These are phyloP conservation scores for Argyrosomus japonicus DNA, from an alignment of 2,113 vertebrate genomes.

Conservation along the genomic window DNA sequence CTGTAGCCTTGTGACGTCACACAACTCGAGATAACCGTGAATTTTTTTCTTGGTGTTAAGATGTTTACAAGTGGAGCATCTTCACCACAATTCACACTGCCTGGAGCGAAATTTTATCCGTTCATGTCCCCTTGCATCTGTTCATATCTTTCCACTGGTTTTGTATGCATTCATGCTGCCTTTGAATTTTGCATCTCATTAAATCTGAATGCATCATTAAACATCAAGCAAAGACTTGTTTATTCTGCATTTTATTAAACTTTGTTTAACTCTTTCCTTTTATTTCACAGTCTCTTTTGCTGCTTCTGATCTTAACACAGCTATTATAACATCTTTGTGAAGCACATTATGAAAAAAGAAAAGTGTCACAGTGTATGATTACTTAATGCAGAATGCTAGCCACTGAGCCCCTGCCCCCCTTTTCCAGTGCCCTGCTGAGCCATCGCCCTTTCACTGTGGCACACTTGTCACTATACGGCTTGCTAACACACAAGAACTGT, in stretches of 20 bases:
- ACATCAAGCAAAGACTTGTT: background rate
- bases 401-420: conserved; percentile 30
- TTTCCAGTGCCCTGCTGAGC: conserved; percentile 48
- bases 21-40: background rate
- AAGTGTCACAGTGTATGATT: background rate
- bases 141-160: conserved; percentile 13
- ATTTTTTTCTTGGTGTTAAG: background rate
- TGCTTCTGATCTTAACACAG: background rate
- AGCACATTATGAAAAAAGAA: background rate
- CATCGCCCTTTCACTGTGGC: conserved; percentile 50
- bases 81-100: background rate
- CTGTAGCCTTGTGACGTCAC: background rate
- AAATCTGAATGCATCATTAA: conserved; percentile 12
- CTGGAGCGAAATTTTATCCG: background rate
- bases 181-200: conserved; percentile 31
- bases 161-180: background rate
- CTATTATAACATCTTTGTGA: background rate
- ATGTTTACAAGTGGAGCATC: background rate
- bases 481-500: conserved; percentile 40
- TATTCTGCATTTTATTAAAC: background rate
- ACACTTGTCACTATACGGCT: conserved; percentile 62
- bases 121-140: background rate
- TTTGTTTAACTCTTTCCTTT: background rate
- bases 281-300: background rate
- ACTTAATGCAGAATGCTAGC: conserved; percentile 38